Conservation (phyloP, 2,113 vertebrate genomes). For the Uria aalge region DNA sequence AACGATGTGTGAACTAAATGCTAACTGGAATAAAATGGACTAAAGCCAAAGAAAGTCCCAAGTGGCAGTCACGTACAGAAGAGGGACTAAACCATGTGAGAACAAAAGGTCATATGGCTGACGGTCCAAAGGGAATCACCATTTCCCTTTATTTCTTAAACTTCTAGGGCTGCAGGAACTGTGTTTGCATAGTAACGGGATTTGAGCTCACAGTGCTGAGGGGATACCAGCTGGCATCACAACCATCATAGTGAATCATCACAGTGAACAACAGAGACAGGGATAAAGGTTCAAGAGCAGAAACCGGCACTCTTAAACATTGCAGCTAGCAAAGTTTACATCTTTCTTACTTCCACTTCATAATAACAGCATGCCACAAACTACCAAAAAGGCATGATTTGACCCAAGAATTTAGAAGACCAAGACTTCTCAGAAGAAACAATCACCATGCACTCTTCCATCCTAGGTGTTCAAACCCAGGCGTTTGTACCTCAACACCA, state of each 20-base stretch:
- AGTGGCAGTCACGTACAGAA: constrained; percentile 38
- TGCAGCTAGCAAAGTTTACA: neutral
- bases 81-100: constrained; percentile 53
- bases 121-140: neutral
- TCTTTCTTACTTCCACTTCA: neutral
- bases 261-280: neutral
- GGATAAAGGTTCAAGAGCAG: neutral
- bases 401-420: neutral
- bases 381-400: neutral
- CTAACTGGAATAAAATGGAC: constrained; percentile 69
- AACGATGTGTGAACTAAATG: constrained; percentile 77
- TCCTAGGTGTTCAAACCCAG: neutral
- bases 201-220: neutral
- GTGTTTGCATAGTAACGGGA: neutral
- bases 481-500: neutral
- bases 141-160: neutral
- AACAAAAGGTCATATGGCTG: neutral
- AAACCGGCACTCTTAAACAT: neutral
- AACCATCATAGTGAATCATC: neutral
- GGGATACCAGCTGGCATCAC: neutral
- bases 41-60: constrained; percentile 61
- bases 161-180: neutral
- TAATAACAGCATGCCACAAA: neutral
- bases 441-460: neutral
- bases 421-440: neutral